These are phyloP conservation scores for Drosophila mimica DNA, from an alignment of 2,888 invertebrate species.

Conservation along the genomic window DNA sequence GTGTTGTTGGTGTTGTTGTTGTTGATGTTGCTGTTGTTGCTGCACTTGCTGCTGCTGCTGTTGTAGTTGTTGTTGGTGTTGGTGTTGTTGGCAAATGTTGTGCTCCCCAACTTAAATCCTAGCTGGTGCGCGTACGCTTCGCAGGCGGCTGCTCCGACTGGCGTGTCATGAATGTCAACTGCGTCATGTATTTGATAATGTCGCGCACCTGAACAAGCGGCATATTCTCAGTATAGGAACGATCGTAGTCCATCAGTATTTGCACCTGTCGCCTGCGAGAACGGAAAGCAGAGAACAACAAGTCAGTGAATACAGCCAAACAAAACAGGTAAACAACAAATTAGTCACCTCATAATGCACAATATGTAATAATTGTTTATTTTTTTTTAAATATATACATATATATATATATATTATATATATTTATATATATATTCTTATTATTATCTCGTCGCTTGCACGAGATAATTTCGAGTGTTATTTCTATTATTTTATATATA, in stretches of 20 bases:
- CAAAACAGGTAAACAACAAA: not conserved
- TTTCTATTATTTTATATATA: not conserved
- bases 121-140: constrained; percentile 85
- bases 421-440: not conserved
- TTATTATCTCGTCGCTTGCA: too few species aligned
- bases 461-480: not conserved
- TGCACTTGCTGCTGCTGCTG: constrained; percentile 17
- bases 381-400: not conserved
- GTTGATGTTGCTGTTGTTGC: constrained; percentile 7
- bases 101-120: constrained; percentile 86
- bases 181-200: constrained; percentile 94
- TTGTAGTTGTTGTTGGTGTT: constrained; percentile 63
- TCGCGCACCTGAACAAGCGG: constrained; percentile 93
- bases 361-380: not conserved
- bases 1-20: constrained; percentile 53
- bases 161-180: constrained; percentile 93
- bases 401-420: not conserved
- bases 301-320: not conserved
- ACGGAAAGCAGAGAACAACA: too few species aligned
- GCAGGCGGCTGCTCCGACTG: constrained; percentile 84
- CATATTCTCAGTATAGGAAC: constrained; percentile 90
- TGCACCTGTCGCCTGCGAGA: constrained; percentile 89
- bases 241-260: constrained; percentile 91
- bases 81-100: constrained; percentile 82
- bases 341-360: not conserved